Evolutionary conservation across 2,888 invertebrate species (phyloP), one percentile per base, ranked within the genome.

Genomic region (Tenthredo distinguenda): DNA sequence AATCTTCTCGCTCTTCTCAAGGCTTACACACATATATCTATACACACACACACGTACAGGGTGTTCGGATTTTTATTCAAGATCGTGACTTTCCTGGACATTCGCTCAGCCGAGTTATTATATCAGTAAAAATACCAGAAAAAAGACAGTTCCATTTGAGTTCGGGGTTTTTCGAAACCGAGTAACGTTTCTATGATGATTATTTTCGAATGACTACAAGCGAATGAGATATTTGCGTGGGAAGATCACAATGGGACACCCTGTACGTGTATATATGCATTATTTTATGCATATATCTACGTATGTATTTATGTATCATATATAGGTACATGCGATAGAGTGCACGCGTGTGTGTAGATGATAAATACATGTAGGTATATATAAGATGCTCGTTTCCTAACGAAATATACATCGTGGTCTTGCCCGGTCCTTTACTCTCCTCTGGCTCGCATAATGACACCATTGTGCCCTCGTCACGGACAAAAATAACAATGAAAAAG

Each of bases 401-500:
- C 77, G 77, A 55, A 77, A 77, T 77, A 77, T 55, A 77, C 77
- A 55, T 77, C 77, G 77, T 34, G 55, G 55, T 55, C 50, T 31
- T 68, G 77, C 55, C 55, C 55, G 77, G 77, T 50, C 55, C 50
- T 77, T 62, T 81, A 12, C 62, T 55, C 50, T 37, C 18, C n/a
- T 81, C 62, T 21, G 58, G 62, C 81, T 81, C 81, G 58, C 81
- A 81, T 81, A 81, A 81, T 81, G 81, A 81, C 81, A 81, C 81
- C 81, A 81, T 81, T 81, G 81, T 81, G 81, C 81, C 81, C 81
- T 58, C 81, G 81, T 81, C 81, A 81, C 58, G 62, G 58, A 81
- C 62, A 62, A 81, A 81, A 81, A 81, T 81, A 81, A 81, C 81
- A 81, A 81, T 81, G 62, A 62, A 81, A 62, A 81, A 62, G 37